Evolutionary conservation across 2,888 invertebrate genomes (phyloP), one percentile per base, ranked within the genome.

Genomic region (Heteropelma amictum): DNA sequence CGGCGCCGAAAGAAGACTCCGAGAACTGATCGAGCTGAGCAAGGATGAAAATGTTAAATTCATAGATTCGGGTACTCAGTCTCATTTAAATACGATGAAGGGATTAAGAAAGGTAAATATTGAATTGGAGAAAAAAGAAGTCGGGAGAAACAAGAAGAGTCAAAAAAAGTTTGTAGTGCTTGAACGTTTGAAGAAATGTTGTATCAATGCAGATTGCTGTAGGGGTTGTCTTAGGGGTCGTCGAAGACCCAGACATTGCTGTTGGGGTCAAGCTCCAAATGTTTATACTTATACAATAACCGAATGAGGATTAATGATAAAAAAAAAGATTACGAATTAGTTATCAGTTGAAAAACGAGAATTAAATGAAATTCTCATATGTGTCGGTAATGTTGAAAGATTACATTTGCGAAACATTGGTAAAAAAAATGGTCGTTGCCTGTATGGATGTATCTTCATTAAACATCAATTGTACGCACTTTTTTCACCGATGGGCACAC

Each of bases 21-120:
- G 30, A 23, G 65, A 74, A 60, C 65, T 74, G 53, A 1, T 74
- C 5, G 70, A 74, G 47, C 12, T 23, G 53, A 70, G 64, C 23
- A 61, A 38, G 17, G 17, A 38, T n/a, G 38, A 58, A 14, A 42
- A 64, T 30, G 2, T n/a, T 4, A 2, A 30, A 49, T 5, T 17
- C 17, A 17, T 14, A 7, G 30, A 54, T 10, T 17, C 45, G 28
- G 47, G n/a, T 8, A 23, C 45, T n/a, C 42, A 7, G 30, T 33
- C 19, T 38, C 5, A 1, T 33, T 3, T 19, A 17, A 7, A 23
- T 23, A 49, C 3, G 17, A 21, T 56, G 0, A 1, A 6, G 1
- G 14, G 30, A 49, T 10, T n/a, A n/a, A n/a, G n/a, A n/a, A 3
- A 33, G 4, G 72, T 21, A 30, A 60, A 12, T 35, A 7, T 51